Evolutionary conservation across 2,113 vertebrate species (phyloP), one percentile per base, ranked within the genome.

Genomic region (Crotalus helleri): DNA sequence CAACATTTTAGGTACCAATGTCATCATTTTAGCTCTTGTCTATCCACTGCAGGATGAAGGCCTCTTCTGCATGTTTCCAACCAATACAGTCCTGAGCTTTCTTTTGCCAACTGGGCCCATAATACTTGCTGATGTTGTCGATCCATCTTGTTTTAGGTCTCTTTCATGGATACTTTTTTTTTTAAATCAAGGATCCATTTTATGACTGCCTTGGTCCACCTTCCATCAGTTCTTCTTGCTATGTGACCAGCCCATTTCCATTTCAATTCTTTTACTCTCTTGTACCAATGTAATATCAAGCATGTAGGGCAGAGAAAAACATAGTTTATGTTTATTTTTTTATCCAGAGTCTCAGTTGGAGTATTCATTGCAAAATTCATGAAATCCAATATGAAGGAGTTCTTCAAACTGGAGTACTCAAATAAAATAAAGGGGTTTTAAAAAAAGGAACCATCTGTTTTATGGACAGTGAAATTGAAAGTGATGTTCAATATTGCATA

Each of bases 371-470:
- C 23, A 91, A 93, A 92, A 92, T 91, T 92, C 94, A 92, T 96
- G 95, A 96, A 95, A 95, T 49, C 51, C 54, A 87, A 0, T 90
- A 33, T 93, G 6, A 0, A 74, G 29, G 39, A 58, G 54, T 87
- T 58, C 85, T 96, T 53, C 85, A 90, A 89, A 33, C 53, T 93
- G 57, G 59, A 13, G n/a, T 13, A 91, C 7, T 12, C 11, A 0
- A 15, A 93, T 53, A 95, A 96, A 97, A 94, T 55, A 97, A 96
- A 95, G 93, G 93, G 94, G 44, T 44, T 92, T 96, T 69, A 0
- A 97, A 97, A 96, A 95, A 96, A 95, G 94, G 96, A 95, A 93
- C 87, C 96, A 88, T 95, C 92, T 97, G 24, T 92, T 97, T 97
- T 97, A 97, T 95, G 92, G 95, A 92, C 85, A 86, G 44, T 97